Conservation (phyloP, 2,888 invertebrate species). For the Lordiphosa fenestrarum region DNA sequence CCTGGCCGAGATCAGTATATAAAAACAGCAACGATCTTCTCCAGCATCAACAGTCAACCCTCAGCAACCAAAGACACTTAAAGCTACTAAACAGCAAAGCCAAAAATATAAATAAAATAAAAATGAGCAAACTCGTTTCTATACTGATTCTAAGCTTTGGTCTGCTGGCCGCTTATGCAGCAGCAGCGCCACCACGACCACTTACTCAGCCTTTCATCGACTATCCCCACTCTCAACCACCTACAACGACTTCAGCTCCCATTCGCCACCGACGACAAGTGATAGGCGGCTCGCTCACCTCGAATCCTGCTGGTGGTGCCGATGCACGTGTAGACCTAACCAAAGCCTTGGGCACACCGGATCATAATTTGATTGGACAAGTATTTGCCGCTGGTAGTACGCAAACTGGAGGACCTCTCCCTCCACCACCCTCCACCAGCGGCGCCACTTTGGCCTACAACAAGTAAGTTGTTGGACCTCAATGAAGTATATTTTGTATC, state of each 20-base stretch:
- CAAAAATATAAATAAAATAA: conserved; percentile 1
- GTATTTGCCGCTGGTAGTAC: conserved; percentile 62
- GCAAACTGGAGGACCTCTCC: conserved; percentile 15
- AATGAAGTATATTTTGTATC: too few relatives aligned
- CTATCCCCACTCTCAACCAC: conserved; percentile 30
- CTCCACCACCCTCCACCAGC: conserved; percentile 19
- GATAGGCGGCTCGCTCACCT: conserved; percentile 45
- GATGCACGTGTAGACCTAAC: conserved; percentile 48
- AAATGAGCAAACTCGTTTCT: conserved; percentile 32
- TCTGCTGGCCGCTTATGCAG: conserved; percentile 20
- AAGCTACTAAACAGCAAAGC: neutral
- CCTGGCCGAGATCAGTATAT: conserved; percentile 15
- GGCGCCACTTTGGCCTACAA: conserved; percentile 45
- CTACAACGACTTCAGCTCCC: conserved; percentile 8
- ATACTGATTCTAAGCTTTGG: conserved; percentile 32
- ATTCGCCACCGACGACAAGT: conserved; percentile 50
- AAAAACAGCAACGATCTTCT: conserved; percentile 13
- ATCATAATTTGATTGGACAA: conserved; percentile 47
- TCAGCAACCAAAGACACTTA: neutral
- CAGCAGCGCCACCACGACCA: conserved; percentile 41
- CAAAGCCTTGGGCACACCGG: conserved; percentile 44
- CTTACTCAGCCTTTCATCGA: conserved; percentile 23
- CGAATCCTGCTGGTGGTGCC: conserved; percentile 50
- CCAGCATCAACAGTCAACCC: conserved; percentile 29
- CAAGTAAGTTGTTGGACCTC: conserved; percentile 34